phyloP scores from a whole-genome alignment of 2,888 invertebrate species.

The Horisme vitalbata region DNA sequence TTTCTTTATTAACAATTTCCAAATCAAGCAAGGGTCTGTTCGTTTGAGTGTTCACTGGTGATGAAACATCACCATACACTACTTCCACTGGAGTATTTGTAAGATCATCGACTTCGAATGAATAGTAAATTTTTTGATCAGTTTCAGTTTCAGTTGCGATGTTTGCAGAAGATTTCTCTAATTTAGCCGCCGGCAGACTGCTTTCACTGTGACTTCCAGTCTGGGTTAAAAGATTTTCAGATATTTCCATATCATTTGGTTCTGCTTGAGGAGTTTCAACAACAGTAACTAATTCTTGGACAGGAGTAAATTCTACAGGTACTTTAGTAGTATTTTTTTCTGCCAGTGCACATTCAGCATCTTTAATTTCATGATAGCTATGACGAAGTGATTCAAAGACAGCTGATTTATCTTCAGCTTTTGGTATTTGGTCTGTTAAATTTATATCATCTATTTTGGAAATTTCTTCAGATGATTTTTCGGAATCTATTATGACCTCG shows the following conservation, averaged over 20 bases:
- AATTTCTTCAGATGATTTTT: slow-evolving; percentile 6
- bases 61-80: slow-evolving; percentile 43
- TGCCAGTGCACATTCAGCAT: slow-evolving; percentile 46
- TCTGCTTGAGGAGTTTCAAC: slow-evolving; percentile 4
- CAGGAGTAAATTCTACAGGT: neutral
- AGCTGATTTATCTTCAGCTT: slow-evolving; percentile 4
- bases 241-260: slow-evolving; percentile 12
- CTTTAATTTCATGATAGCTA: slow-evolving; percentile 52
- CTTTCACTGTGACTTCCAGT: slow-evolving; percentile 21
- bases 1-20: neutral
- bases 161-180: slow-evolving; percentile 9
- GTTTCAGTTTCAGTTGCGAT: slow-evolving; percentile 12
- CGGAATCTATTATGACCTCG: neutral
- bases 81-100: slow-evolving; percentile 48
- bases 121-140: slow-evolving; percentile 37
- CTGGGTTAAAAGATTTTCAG: slow-evolving; percentile 1
- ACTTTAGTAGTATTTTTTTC: slow-evolving; percentile 13
- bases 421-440: neutral
- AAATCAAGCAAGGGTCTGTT: slow-evolving; percentile 19
- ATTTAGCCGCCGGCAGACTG: neutral
- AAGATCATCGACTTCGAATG: slow-evolving; percentile 55
- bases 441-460: neutral
- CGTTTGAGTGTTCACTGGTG: slow-evolving; percentile 25
- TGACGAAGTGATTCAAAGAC: slow-evolving; percentile 40
- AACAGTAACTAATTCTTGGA: slow-evolving; percentile 3